Evolutionary conservation across 2,888 invertebrate species (phyloP).

Genomic region (Uloborus plumipes): DNA sequence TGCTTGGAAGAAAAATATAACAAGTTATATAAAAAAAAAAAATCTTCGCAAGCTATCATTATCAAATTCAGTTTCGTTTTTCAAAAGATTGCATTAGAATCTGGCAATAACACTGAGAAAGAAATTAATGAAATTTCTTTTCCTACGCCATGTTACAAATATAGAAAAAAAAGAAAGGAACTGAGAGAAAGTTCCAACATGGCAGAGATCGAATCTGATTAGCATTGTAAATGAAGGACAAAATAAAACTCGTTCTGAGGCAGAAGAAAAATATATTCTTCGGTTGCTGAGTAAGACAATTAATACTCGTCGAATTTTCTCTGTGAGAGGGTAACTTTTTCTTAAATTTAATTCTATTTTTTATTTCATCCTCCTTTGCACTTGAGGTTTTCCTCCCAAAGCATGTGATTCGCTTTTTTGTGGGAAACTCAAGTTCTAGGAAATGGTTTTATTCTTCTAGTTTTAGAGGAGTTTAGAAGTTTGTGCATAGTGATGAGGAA

Average conservation of each 20-base stretch:
- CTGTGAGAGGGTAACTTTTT: neutral
- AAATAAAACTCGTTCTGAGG: conserved; percentile 32
- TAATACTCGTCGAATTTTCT: conserved; percentile 47
- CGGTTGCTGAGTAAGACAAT: conserved; percentile 36
- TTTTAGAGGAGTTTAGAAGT: neutral
- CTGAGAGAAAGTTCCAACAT: conserved; percentile 20
- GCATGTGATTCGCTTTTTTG: conserved; percentile 22
- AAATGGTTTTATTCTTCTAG: conserved; percentile 11
- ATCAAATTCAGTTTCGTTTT: no score
- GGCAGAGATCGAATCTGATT: conserved; percentile 44
- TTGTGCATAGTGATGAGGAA: neutral
- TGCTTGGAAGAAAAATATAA: no score
- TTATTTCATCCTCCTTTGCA: conserved; percentile 15
- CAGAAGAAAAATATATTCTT: conserved; percentile 17
- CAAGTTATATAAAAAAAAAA: no score
- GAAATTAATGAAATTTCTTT: conserved; percentile 47
- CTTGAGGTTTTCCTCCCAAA: conserved; percentile 20
- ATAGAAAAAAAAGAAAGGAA: conserved; percentile 22
- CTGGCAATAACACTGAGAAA: conserved; percentile 40
- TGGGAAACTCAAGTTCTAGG: conserved; percentile 9
- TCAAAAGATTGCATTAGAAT: conserved; percentile 7
- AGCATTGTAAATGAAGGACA: conserved; percentile 50
- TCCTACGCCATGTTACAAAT: neutral
- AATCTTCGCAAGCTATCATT: no score
- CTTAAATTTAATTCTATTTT: conserved; percentile 5